Base-by-base conservation (phyloP, 2,797 vertebrate genomes). In the Sparidentex hasta region DNA sequence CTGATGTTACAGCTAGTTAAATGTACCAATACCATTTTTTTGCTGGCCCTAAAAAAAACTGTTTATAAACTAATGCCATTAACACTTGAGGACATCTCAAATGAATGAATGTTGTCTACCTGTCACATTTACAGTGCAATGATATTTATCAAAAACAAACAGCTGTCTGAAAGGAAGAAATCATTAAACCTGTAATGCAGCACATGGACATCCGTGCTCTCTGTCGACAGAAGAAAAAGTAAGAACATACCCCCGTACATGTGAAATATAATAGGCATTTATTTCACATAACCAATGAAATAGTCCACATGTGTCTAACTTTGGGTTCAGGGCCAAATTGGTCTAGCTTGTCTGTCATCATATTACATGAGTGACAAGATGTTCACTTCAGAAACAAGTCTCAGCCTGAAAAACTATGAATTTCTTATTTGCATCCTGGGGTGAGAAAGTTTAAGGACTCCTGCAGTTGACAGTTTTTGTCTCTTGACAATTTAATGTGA, bases 401-500 rank as follows among this genome's bases (percentile, higher is more conserved):
- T 69, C 48, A 74, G 64, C 65, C 80, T 77, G 21, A 33, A 57
- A 85, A 82, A 75, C 57, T 58, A 61, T 41, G n/a, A 80, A 66
- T 85, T 83, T 87, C 64, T 82, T 74, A 73, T 88, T 71, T 71
- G 64, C 47, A 72, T 87, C 86, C 77, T 48, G 48, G 76, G 80
- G 82, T 84, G 76, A 81, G 68, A 83, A 88, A 85, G 83, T 90
- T 89, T 75, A 82, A 86, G 69, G 87, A 78, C 67, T 85, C 76
- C 57, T 48, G 62, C 78, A 66, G 72, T 66, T 91, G 86, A 89
- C 88, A 90, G 85, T 81, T 87, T 83, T 73, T 77, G 62, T 88
- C 68, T 79, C 50, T 44, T 71, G 63, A 86, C 81, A 83, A 88
- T 87, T 90, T 94, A 92, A 94, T 91, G 73, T 80, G 66, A 88